phyloP scores from a whole-genome alignment of 2,113 vertebrate genomes.

The Pedetes capensis region DNA sequence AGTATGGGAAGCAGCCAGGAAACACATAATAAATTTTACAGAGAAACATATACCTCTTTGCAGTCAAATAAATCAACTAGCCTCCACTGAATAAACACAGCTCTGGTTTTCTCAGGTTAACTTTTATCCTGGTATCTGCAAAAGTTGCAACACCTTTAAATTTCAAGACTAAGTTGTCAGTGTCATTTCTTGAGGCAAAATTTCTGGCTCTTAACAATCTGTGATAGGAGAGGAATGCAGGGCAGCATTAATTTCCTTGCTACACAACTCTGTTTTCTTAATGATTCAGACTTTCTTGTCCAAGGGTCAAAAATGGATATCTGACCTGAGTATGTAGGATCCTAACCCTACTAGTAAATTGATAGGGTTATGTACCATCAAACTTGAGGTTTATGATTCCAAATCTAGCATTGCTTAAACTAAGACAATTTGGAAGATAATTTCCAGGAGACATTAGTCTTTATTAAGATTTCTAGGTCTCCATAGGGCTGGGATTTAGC shows the following conservation, averaged over 20 bases:
- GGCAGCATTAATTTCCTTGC: not conserved
- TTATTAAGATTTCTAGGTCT: not conserved
- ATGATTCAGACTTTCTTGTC: not conserved
- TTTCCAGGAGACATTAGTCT: not conserved
- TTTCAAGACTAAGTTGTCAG: constrained; percentile 43
- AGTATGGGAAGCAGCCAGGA: not conserved
- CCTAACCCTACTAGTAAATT: not conserved
- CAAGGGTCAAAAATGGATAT: not conserved
- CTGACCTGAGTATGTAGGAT: not conserved
- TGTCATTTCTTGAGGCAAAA: not conserved
- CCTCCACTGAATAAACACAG: not conserved
- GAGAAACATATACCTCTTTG: not conserved
- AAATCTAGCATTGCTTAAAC: not conserved
- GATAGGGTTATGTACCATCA: not conserved
- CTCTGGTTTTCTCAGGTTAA: not conserved
- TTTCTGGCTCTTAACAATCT: not conserved
- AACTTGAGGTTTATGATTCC: not conserved
- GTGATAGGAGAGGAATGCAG: not conserved
- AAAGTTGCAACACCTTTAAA: constrained; percentile 34
- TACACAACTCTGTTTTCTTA: not conserved
- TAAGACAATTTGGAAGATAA: not conserved
- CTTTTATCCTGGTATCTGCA: not conserved
- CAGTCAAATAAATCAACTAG: constrained; percentile 18
- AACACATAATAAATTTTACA: not conserved
- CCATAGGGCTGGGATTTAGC: too few relatives aligned